phyloP scores from a whole-genome alignment of 2,888 invertebrate species.

The Pheosia gnoma region DNA sequence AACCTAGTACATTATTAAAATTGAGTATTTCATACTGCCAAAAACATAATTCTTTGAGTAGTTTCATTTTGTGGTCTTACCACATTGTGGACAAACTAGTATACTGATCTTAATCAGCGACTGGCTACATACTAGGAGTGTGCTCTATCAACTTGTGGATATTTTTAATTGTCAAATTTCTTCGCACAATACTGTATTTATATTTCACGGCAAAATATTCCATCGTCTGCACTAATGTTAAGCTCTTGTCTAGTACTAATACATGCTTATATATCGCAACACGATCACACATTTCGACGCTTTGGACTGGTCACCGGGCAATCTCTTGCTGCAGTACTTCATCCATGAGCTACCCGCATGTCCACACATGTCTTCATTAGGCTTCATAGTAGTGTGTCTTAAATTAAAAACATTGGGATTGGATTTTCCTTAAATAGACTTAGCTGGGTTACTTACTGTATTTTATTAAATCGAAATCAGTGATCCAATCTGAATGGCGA shows the following conservation, averaged over 20 bases:
- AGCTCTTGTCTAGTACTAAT: constrained; percentile 25
- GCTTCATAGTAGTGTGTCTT: background rate
- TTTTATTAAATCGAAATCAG: constrained; percentile 2
- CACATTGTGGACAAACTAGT: too few relatives aligned
- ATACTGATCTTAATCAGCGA: too few relatives aligned
- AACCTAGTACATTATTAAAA: too few relatives aligned
- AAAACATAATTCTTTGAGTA: too few relatives aligned
- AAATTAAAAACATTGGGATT: constrained; percentile 8
- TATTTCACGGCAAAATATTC: background rate
- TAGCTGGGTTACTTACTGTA: background rate
- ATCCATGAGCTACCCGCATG: constrained; percentile 44
- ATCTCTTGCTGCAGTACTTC: constrained; percentile 32
- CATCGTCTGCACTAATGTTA: constrained; percentile 1
- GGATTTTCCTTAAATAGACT: constrained; percentile 2
- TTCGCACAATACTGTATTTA: too few relatives aligned
- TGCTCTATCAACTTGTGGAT: too few relatives aligned
- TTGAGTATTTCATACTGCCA: too few relatives aligned
- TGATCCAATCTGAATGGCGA: constrained; percentile 19
- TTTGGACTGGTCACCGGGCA: constrained; percentile 50
- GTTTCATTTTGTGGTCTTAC: background rate
- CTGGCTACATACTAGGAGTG: too few relatives aligned
- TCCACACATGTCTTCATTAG: constrained; percentile 27
- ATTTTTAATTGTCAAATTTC: too few relatives aligned
- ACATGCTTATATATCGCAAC: constrained; percentile 64
- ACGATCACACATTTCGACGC: constrained; percentile 76